Conservation (phyloP, 2,113 vertebrate genomes). For the Misgurnus mizolepis region DNA sequence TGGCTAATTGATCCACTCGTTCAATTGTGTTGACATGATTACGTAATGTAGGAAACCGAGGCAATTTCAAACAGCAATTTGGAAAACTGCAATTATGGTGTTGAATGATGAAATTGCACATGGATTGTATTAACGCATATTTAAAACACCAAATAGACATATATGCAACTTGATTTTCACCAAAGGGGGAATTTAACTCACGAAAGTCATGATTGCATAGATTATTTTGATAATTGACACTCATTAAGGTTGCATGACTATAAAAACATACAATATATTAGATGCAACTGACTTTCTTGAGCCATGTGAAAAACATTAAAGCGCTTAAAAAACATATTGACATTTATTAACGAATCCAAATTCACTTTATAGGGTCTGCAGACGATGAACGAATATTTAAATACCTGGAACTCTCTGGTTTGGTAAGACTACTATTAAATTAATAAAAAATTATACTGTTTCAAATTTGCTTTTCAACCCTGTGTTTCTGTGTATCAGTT, state of each 20-base stretch:
- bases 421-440: constrained; percentile 77
- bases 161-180: too few species aligned
- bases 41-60: too few species aligned
- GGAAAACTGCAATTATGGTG: too few species aligned
- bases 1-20: too few species aligned
- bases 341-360: background rate
- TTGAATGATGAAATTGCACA: too few species aligned
- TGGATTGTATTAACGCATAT: too few species aligned
- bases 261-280: background rate
- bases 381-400: constrained; percentile 89
- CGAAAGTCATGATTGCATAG: too few species aligned
- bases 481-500: constrained; percentile 70
- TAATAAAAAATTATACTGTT: background rate
- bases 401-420: constrained; percentile 86
- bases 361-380: constrained; percentile 74
- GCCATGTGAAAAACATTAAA: background rate
- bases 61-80: too few species aligned
- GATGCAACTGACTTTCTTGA: background rate
- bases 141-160: too few species aligned
- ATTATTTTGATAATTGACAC: background rate
- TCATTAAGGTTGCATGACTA: background rate
- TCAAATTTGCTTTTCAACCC: background rate
- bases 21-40: too few species aligned
- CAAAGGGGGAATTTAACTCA: too few species aligned
- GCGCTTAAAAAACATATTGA: background rate